Percentiles rank a stretch among this genome's conserved stretches.
phyloP scores from a whole-genome alignment of 2,113 vertebrate species.

The Vicugna pacos region DNA sequence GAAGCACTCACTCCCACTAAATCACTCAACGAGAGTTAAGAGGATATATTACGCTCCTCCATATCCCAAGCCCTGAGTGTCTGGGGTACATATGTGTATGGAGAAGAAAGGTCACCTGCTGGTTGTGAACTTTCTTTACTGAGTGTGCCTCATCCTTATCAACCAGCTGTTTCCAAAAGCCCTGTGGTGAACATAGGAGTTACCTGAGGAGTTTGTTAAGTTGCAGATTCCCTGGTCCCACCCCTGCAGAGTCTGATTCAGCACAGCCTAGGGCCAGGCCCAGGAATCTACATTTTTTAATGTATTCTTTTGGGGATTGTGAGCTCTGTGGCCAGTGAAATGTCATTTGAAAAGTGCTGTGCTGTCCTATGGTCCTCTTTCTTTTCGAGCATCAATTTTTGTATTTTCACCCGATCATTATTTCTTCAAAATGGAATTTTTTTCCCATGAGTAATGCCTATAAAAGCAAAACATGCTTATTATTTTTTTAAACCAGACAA shows the following conservation, averaged over 20 bases:
- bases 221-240: neutral
- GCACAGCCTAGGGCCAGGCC: neutral
- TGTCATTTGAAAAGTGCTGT: neutral
- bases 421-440: neutral
- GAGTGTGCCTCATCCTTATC: neutral
- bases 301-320: neutral
- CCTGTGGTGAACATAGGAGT: neutral
- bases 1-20: neutral
- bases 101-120: neutral
- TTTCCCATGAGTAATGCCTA: neutral
- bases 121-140: neutral
- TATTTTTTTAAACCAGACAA: neutral
- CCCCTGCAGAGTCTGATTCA: neutral
- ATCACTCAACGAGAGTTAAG: neutral
- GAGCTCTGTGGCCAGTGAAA: neutral
- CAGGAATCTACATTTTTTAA: neutral
- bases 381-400: neutral
- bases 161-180: neutral
- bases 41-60: neutral
- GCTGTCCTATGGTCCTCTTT: neutral
- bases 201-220: neutral
- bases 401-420: neutral
- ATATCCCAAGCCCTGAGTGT: neutral
- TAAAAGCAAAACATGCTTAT: neutral
- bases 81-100: fast-evolving